These are phyloP conservation scores for Heliopora coerulea DNA, from an alignment of 92 coral and sea anemone genomes.

Conservation along the genomic window DNA sequence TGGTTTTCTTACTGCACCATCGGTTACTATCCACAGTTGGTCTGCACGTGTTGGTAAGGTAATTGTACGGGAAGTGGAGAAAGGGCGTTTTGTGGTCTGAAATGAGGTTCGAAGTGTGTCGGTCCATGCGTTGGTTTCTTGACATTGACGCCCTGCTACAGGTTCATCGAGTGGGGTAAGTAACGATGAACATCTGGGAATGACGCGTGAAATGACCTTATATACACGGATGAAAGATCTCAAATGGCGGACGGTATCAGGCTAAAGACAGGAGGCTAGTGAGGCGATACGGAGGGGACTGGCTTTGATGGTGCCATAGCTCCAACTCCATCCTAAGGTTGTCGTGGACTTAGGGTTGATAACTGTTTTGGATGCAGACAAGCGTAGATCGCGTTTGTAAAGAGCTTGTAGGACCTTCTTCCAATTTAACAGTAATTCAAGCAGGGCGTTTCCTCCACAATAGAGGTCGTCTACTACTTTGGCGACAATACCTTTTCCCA, in stretches of 20 bases:
- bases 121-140: conserved; percentile 33
- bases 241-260: conserved; percentile 52
- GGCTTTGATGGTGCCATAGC: no score
- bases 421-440: no score
- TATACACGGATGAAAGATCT: conserved; percentile 55
- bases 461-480: no score
- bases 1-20: conserved; percentile 55
- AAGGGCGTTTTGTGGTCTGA: no score
- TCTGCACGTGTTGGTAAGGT: conserved; percentile 60
- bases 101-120: no score
- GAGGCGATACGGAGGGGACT: conserved; percentile 48
- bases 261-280: conserved; percentile 55
- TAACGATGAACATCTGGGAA: conserved; percentile 56
- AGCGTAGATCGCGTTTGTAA: no score
- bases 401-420: no score
- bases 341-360: no score
- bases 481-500: no score
- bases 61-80: conserved; percentile 48
- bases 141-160: conserved; percentile 54
- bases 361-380: no score
- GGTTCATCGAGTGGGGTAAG: conserved; percentile 51
- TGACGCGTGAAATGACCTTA: conserved; percentile 57
- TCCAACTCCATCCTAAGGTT: no score
- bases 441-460: no score
- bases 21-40: conserved; percentile 58